Evolutionary conservation across 1,140 invertebrate species (phyloP), one percentile per base, ranked within the genome.

Genomic region (Drosophila navojoa): DNA sequence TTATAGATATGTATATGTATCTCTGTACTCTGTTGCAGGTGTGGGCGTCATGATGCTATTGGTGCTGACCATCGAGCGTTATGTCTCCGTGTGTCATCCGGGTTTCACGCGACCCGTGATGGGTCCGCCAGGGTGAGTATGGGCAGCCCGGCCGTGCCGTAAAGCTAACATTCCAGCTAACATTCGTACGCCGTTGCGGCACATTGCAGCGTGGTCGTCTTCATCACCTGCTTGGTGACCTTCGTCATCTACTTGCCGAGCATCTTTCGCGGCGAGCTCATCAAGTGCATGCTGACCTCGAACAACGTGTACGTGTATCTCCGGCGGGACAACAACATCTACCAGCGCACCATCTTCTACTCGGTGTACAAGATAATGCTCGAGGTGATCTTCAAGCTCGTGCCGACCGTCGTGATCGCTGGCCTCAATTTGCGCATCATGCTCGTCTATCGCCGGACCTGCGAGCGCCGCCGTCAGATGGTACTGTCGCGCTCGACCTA

Each of bases 21-120:
- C n/a, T n/a, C 1, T 15, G 16, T 44, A 44, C 5, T n/a, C 15
- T 15, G 13, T 49, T 67, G 0, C 77, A 95, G 95, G 95, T 16
- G 93, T 95, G 3, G 95, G 96, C 11, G 96, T 97, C 0, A 94
- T 97, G 92, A 96, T 96, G 95, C 93, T 97, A 5, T 93, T 97
- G 29, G 96, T 95, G 11, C 93, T 97, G 71, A 97, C 96, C 10
- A 93, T 96, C 15, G 96, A 97, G 91, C 93, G 96, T 7, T 97
- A 97, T 92, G 94, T 96, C 3, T 96, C 96, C 42, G 96, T 97
- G 1, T 97, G 96, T 81, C 95, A 96, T 92, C 95, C 96, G 16
- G 94, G 95, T 11, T 93, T 94, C 92, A 90, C 95, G 71, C 90
- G 95, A 76, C 93, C 94, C 0, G 93, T 92, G 93, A 92, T 93